Evolutionary conservation across 2,888 invertebrate species (phyloP).

Genomic region (Tetragnatha montana): DNA sequence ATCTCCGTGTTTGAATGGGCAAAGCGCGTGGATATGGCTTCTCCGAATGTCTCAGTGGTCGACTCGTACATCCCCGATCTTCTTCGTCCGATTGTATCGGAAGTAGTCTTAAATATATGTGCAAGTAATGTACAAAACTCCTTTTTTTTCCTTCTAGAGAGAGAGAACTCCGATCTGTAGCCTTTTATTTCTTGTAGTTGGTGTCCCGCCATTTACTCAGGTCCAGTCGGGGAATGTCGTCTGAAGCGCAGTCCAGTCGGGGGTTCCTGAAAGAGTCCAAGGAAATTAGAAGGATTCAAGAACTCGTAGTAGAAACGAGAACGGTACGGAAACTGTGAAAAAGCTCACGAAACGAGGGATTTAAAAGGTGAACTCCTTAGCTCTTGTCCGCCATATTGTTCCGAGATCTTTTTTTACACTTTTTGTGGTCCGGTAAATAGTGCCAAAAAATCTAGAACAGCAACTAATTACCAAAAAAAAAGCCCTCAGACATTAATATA

Average conservation of each 20-base stretch:
- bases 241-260: conserved; percentile 83
- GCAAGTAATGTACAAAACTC: conserved; percentile 65
- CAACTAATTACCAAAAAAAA: too few relatives aligned
- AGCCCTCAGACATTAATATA: too few relatives aligned
- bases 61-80: conserved; percentile 26
- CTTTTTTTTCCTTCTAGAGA: not conserved
- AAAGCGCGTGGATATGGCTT: conserved; percentile 25
- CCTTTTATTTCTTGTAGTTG: conserved; percentile 66
- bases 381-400: too few relatives aligned
- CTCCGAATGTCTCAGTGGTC: conserved; percentile 34
- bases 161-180: too few relatives aligned
- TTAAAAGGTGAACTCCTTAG: too few relatives aligned
- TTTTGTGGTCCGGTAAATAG: too few relatives aligned
- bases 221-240: conserved; percentile 91
- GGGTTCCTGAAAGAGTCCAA: conserved; percentile 76
- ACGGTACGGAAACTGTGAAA: too few relatives aligned
- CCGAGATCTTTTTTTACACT: too few relatives aligned
- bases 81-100: conserved; percentile 26
- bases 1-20: conserved; percentile 20
- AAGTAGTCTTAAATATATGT: conserved; percentile 67
- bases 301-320: too few relatives aligned
- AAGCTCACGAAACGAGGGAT: too few relatives aligned
- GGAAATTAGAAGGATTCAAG: not conserved
- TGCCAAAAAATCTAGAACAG: too few relatives aligned
- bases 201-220: conserved; percentile 91